A percentile compares a stretch with the other conserved stretches of the same genome.
These are phyloP conservation scores for Pararge aegeria DNA, from an alignment of 1,140 invertebrate genomes.

Conservation along the genomic window DNA sequence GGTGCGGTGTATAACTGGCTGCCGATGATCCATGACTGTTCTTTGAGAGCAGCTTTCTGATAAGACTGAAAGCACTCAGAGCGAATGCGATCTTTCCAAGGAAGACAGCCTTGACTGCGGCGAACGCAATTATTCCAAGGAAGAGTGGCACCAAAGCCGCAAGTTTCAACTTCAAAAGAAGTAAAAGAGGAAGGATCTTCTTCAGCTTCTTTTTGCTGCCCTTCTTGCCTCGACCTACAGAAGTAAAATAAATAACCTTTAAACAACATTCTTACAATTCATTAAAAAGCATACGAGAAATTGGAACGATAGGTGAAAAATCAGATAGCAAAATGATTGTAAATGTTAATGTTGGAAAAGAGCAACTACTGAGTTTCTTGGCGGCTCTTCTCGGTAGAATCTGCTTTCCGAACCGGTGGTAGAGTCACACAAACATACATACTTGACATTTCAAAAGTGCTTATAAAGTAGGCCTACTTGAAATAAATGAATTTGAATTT, in stretches of 20 bases:
- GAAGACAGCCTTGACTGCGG: slow-evolving; percentile 90
- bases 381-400: too few relatives aligned
- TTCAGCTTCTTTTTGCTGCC: slow-evolving; percentile 83
- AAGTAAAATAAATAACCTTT: neutral
- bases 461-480: too few relatives aligned
- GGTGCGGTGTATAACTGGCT: slow-evolving; percentile 45
- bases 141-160: slow-evolving; percentile 88
- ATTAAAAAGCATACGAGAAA: too few relatives aligned
- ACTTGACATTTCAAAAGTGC: too few relatives aligned
- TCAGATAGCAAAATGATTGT: too few relatives aligned
- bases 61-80: slow-evolving; percentile 85
- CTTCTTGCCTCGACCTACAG: slow-evolving; percentile 84
- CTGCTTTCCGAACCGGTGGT: too few relatives aligned
- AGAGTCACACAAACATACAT: too few relatives aligned
- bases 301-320: too few relatives aligned
- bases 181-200: slow-evolving; percentile 86
- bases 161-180: slow-evolving; percentile 89
- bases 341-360: too few relatives aligned
- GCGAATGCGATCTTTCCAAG: slow-evolving; percentile 90
- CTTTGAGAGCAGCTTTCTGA: slow-evolving; percentile 83
- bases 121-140: slow-evolving; percentile 87
- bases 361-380: too few relatives aligned
- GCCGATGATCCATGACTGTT: slow-evolving; percentile 43
- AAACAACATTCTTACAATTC: neutral
- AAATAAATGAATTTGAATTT: too few relatives aligned